Evolutionary conservation across 2,888 invertebrate genomes (phyloP), one percentile per base, ranked within the genome.

Genomic region (Craniophora ligustri): DNA sequence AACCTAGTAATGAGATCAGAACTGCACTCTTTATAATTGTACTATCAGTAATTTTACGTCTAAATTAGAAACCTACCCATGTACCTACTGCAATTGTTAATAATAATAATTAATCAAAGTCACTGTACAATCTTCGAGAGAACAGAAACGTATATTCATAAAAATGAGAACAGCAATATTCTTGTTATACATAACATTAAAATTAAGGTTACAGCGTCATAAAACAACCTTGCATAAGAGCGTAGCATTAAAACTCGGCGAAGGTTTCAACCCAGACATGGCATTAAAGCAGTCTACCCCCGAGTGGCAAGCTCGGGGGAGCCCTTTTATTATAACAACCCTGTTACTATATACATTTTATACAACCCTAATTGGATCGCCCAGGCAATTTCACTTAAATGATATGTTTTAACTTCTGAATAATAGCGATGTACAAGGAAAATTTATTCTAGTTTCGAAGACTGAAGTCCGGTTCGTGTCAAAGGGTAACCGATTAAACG

Each of bases 331-430:
- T 54, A 44, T 46, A 62, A 47, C 42, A 50, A 46, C 35, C 50
- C 49, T 47, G 39, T 47, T 34, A 44, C 57, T 57, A 47, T 57
- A 47, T 53, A 47, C 67, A 53, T 44, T 62, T 57, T 62, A 62
- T 53, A 46, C 49, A 28, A n/a, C 48, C 46, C 46, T 66, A 66
- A 66, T 66, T 66, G 53, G 67, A 54, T 62, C 57, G 51, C 49
- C 46, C 34, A 49, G 39, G 62, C 28, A 36, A 40, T 57, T 59
- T 15, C 36, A 49, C 51, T 66, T 60, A 49, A 19, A 21, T 14
- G 14, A 14, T n/a, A 26, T 16, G 8, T 10, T 31, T 30, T 13
- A 34, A n/a, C n/a, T 6, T 8, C 23, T 40, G 30, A 30, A 11
- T 18, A 47, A 57, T 40, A 40, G 35, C 26, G n/a, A 10, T n/a